phyloP scores from a whole-genome alignment of 2,888 invertebrate species.

The Nasonia oneida region DNA sequence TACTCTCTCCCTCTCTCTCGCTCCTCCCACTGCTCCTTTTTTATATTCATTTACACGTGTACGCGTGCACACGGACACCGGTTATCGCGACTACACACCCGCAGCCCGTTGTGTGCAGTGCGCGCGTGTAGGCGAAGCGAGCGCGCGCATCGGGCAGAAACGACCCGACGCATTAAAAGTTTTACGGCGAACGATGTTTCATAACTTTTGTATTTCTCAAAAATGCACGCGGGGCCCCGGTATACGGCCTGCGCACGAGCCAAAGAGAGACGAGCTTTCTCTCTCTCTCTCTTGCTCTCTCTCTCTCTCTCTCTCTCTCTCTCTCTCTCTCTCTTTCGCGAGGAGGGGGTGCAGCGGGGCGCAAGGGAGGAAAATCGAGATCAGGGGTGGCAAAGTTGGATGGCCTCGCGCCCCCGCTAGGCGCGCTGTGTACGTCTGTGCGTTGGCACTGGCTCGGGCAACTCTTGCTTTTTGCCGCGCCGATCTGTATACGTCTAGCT shows the following conservation, averaged over 20 bases:
- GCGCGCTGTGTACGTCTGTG: not conserved
- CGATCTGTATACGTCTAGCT: not conserved
- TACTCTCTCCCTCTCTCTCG: not conserved
- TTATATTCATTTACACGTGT: constrained; percentile 39
- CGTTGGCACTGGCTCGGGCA: constrained; percentile 12
- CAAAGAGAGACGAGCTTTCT: not conserved
- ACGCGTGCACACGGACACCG: constrained; percentile 26
- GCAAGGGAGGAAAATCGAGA: not conserved
- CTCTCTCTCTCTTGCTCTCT: too few relatives aligned
- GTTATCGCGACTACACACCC: not conserved
- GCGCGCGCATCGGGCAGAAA: constrained; percentile 63
- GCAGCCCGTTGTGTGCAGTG: not conserved
- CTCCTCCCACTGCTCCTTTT: constrained; percentile 36
- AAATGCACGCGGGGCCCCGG: constrained; percentile 70
- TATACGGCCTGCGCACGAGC: constrained; percentile 15
- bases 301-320: not conserved
- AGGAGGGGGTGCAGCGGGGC: not conserved
- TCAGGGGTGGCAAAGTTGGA: constrained; percentile 30
- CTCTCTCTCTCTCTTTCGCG: not conserved
- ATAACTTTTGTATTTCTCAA: constrained; percentile 78
- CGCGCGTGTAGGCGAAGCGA: not conserved
- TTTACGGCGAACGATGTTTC: constrained; percentile 78
- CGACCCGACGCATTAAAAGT: constrained; percentile 77
- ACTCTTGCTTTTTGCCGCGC: constrained; percentile 24
- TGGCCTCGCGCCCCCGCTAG: not conserved